Conservation (phyloP, 2,888 invertebrate genomes). For the Griposia aprilina region DNA sequence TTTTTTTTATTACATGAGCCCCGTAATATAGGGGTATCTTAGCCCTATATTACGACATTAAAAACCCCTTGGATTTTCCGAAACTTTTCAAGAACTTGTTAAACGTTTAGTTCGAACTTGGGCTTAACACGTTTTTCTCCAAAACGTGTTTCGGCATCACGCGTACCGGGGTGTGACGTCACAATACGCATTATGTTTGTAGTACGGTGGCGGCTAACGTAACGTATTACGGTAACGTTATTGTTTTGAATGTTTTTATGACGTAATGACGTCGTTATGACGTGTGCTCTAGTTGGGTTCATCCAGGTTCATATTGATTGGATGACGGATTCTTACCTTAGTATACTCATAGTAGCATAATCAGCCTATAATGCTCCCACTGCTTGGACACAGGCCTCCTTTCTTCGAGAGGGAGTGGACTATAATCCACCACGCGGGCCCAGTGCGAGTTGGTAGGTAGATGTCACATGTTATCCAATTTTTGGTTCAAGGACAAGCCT, state of each 20-base stretch:
- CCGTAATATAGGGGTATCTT: too few species aligned
- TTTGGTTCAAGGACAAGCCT: neutral
- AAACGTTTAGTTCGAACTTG: slow-evolving; percentile 30
- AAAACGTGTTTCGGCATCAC: slow-evolving; percentile 42
- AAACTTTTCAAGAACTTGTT: neutral
- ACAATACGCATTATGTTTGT: neutral
- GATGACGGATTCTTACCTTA: neutral
- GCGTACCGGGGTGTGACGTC: slow-evolving; percentile 26
- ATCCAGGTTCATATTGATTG: neutral
- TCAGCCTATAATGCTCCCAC: neutral
- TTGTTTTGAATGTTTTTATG: slow-evolving; percentile 6
- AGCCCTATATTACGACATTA: neutral
- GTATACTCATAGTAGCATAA: too few species aligned
- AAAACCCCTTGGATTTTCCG: neutral
- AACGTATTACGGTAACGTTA: neutral
- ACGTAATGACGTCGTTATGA: too few species aligned
- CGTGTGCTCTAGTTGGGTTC: neutral
- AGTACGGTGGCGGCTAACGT: neutral
- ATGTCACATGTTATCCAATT: neutral
- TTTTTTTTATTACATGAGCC: neutral
- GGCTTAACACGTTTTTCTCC: slow-evolving; percentile 31
- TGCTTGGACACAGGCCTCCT: neutral
- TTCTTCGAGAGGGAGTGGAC: too few species aligned
- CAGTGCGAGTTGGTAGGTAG: neutral
- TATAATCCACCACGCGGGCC: neutral